A percentile compares a stretch with the other conserved stretches of the same genome.
phyloP scores from a whole-genome alignment of 2,113 vertebrate genomes.

The Rhizomys pruinosus region DNA sequence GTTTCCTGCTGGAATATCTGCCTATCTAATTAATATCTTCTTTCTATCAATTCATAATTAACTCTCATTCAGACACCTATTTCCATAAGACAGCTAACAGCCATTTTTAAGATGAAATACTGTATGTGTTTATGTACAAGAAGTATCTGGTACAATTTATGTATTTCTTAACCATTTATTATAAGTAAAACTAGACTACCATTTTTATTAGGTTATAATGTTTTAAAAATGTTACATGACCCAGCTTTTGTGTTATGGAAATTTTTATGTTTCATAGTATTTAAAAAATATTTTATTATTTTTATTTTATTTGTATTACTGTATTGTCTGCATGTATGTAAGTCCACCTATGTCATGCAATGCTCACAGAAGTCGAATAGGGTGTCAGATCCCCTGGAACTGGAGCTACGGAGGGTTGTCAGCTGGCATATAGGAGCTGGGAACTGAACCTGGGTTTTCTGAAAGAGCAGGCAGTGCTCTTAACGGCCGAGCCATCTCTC shows the following conservation, averaged over 20 bases:
- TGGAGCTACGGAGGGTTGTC: too few species aligned
- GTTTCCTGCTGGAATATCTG: conserved; percentile 15
- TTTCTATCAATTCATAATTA: conserved; percentile 27
- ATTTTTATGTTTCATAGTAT: background rate
- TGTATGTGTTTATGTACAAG: too few species aligned
- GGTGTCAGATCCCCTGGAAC: too few species aligned
- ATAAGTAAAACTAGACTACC: background rate
- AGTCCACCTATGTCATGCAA: too few species aligned
- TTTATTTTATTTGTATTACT: too few species aligned
- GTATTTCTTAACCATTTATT: conserved; percentile 33
- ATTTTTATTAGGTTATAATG: conserved; percentile 23
- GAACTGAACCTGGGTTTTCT: too few species aligned
- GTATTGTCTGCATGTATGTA: too few species aligned
- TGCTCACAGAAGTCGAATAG: too few species aligned
- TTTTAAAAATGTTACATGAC: conserved; percentile 10
- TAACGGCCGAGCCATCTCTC: too few species aligned
- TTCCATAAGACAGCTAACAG: conserved; percentile 4
- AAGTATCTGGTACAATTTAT: background rate
- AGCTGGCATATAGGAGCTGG: too few species aligned
- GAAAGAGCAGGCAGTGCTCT: too few species aligned
- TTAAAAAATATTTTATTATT: background rate
- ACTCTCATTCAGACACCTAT: background rate
- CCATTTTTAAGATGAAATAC: conserved; percentile 8
- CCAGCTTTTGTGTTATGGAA: background rate
- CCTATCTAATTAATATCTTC: background rate